Percentiles rank a stretch among this genome's conserved stretches.
Evolutionary conservation across 2,888 invertebrate species (phyloP).

Genomic region (Choristoneura rosaceana): DNA sequence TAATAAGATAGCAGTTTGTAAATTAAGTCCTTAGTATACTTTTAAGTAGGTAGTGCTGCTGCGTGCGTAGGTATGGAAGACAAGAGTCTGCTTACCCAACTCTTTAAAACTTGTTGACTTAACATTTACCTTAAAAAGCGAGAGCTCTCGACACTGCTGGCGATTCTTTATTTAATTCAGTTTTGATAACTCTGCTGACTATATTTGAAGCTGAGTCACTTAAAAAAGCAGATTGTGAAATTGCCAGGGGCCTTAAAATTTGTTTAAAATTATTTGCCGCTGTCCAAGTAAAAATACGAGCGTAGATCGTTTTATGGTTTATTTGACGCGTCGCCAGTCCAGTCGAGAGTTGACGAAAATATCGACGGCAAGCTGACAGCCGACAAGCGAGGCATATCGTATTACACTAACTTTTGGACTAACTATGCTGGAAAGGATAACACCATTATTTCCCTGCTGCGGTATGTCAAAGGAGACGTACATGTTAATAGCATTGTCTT

Average conservation of each 20-base stretch:
- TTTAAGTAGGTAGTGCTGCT: background rate
- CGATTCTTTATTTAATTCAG: conserved; percentile 62
- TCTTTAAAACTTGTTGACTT: conserved; percentile 72
- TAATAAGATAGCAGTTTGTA: background rate
- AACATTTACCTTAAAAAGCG: conserved; percentile 75
- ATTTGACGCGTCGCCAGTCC: conserved; percentile 65
- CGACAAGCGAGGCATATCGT: conserved; percentile 70
- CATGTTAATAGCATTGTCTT: conserved; percentile 1
- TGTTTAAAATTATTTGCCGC: conserved; percentile 37
- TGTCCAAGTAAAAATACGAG: conserved; percentile 53
- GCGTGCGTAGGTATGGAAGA: conserved; percentile 1
- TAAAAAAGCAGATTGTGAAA: conserved; percentile 55
- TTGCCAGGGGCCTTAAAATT: conserved; percentile 47
- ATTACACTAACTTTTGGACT: conserved; percentile 71
- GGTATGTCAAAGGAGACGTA: conserved; percentile 16
- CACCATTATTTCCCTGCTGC: conserved; percentile 37
- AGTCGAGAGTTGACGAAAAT: conserved; percentile 72
- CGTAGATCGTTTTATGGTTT: conserved; percentile 64
- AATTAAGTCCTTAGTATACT: background rate
- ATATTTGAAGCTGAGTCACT: conserved; percentile 57
- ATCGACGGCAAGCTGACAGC: conserved; percentile 72
- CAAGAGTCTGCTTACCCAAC: conserved; percentile 65
- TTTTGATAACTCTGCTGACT: conserved; percentile 62
- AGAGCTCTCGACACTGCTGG: conserved; percentile 56
- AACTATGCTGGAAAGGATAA: conserved; percentile 59